A percentile compares a stretch with the other conserved stretches of the same genome.
Evolutionary conservation across 2,797 vertebrate genomes (phyloP).

Genomic region (Australoheros facetus): DNA sequence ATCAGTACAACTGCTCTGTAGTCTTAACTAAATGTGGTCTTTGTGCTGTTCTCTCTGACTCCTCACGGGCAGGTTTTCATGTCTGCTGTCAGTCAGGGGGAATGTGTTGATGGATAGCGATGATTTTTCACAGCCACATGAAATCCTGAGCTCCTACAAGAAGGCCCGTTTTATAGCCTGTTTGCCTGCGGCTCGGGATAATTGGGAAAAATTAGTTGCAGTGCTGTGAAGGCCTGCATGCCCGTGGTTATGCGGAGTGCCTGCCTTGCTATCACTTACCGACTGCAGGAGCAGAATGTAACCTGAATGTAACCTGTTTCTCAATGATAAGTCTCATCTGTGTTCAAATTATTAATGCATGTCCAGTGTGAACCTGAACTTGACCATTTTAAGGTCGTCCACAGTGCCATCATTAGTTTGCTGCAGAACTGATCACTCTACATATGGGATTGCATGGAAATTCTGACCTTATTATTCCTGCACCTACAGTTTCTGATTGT

Average conservation of each 20-base stretch:
- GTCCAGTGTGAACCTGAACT: background rate
- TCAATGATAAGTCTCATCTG: conserved; percentile 2
- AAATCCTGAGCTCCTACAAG: conserved; percentile 19
- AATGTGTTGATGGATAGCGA: conserved; percentile 42
- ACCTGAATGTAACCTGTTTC: conserved; percentile 3
- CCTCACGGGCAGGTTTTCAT: conserved; percentile 25
- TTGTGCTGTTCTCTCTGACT: background rate
- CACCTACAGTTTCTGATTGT: background rate
- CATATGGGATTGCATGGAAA: background rate
- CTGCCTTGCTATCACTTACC: conserved; percentile 31
- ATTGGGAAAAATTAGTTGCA: conserved; percentile 63
- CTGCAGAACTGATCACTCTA: no score
- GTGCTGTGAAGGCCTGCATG: conserved; percentile 38
- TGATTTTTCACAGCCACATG: conserved; percentile 37
- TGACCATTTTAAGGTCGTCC: background rate
- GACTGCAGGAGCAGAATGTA: conserved; percentile 33
- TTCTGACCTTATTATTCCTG: background rate
- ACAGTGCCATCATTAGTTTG: background rate
- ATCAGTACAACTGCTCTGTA: background rate
- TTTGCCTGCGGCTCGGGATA: conserved; percentile 50
- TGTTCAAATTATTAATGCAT: accelerated
- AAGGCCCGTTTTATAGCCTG: conserved; percentile 46
- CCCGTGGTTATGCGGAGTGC: conserved; percentile 39
- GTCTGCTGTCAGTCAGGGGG: conserved; percentile 53
- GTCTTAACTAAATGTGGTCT: background rate